Evolutionary conservation across 2,888 invertebrate species (phyloP).

Genomic region (Lissonota sp.): DNA sequence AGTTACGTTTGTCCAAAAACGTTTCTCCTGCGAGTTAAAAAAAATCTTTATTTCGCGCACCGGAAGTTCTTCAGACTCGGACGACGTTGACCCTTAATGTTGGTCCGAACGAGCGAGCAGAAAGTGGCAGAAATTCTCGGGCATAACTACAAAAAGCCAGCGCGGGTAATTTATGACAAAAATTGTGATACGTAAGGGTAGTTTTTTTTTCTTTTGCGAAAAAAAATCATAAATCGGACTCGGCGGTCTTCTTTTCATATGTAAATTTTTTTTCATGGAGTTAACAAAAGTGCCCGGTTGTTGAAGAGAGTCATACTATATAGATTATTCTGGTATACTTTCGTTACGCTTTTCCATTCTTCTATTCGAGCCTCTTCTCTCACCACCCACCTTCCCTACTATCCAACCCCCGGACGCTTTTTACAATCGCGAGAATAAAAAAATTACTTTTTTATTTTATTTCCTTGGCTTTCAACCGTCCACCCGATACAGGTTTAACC

Average conservation of each 20-base stretch:
- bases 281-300: conserved; percentile 75
- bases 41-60: neutral
- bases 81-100: too few species aligned
- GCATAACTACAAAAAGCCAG: neutral
- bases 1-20: conserved; percentile 24
- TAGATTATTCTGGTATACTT: conserved; percentile 21
- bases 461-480: neutral
- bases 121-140: neutral
- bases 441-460: neutral
- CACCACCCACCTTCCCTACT: neutral
- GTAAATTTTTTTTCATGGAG: conserved; percentile 74
- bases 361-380: conserved; percentile 24
- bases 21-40: conserved; percentile 2
- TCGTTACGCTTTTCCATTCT: conserved; percentile 43
- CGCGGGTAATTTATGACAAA: conserved; percentile 36
- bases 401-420: neutral
- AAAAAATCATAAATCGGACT: conserved; percentile 77
- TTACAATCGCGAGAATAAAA: too few species aligned
- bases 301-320: conserved; percentile 7
- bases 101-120: neutral
- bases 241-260: conserved; percentile 76
- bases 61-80: conserved; percentile 11
- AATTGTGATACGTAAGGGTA: conserved; percentile 35
- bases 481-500: conserved; percentile 3
- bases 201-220: conserved; percentile 18